Evolutionary conservation across 2,113 vertebrate genomes (phyloP).

Genomic region (Salvelinus namaycush): DNA sequence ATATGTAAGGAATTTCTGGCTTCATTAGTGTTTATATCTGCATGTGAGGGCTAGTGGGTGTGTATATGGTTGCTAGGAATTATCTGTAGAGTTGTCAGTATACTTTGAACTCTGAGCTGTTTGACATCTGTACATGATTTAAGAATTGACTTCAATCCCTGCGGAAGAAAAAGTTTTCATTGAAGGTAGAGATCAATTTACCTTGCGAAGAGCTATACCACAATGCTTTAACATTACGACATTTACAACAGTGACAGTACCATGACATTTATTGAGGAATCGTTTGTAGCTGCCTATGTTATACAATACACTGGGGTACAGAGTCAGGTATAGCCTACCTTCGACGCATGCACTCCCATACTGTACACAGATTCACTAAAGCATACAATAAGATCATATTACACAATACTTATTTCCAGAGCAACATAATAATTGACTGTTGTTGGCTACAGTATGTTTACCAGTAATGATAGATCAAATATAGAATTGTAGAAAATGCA

Average conservation of each 20-base stretch:
- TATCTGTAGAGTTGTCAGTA: conserved; percentile 51
- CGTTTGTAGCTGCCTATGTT: neutral
- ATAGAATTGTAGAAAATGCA: neutral
- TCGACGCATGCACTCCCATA: neutral
- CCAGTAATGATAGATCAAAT: neutral
- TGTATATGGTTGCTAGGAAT: conserved; percentile 22
- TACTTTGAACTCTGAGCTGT: conserved; percentile 49
- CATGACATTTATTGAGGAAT: too few species aligned
- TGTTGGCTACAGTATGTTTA: too few species aligned
- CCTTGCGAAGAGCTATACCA: neutral
- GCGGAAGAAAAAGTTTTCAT: neutral
- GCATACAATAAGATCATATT: neutral
- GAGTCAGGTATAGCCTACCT: neutral
- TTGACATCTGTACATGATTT: conserved; percentile 4
- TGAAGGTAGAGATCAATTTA: neutral
- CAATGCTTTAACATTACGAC: neutral
- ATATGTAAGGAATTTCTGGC: conserved; percentile 50
- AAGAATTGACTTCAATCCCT: neutral
- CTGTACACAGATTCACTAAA: neutral
- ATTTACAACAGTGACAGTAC: neutral
- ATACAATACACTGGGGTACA: neutral
- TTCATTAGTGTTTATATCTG: neutral
- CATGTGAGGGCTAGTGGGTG: neutral
- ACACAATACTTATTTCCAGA: neutral
- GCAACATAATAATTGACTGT: neutral